A percentile compares a stretch with the other conserved stretches of the same genome.
Conservation (phyloP, 2,888 invertebrate genomes). For the Monoplex corrugatus region DNA sequence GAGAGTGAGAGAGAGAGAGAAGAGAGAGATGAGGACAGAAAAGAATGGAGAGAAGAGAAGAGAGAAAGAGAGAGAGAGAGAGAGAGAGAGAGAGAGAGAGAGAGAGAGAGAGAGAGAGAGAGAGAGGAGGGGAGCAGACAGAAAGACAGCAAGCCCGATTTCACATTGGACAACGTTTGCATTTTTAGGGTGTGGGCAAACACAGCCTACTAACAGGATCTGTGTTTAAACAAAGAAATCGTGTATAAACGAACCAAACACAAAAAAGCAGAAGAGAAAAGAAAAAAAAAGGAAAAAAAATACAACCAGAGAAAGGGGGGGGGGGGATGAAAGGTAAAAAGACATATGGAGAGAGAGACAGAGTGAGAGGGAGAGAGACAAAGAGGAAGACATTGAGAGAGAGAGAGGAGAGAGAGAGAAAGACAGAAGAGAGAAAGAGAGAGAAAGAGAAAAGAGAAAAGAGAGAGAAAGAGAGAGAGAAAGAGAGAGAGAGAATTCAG, state of each 20-base stretch:
- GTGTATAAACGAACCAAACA: too few species aligned
- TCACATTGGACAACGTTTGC: too few species aligned
- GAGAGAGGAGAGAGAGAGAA: not conserved
- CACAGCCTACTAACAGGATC: too few species aligned
- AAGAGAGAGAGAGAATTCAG: too few species aligned
- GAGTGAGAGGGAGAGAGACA: constrained; percentile 5
- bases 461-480: too few species aligned
- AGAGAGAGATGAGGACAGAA: not conserved
- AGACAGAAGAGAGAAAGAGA: too few species aligned
- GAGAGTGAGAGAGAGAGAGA: not conserved
- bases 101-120: not conserved
- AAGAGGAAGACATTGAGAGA: not conserved
- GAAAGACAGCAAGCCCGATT: too few species aligned
- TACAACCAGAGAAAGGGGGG: not conserved
- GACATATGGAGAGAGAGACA: constrained; percentile 9
- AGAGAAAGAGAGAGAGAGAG: not conserved
- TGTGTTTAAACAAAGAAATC: too few species aligned
- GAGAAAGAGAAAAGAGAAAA: too few species aligned
- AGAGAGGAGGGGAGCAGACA: not conserved
- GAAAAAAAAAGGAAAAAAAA: not conserved
- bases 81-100: not conserved
- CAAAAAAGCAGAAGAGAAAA: not conserved
- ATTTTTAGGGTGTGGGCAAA: too few species aligned
- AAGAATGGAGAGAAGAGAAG: not conserved
- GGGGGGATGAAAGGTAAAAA: not conserved